Evolutionary conservation across 1,140 invertebrate species (phyloP).

Genomic region (Heliothis subflexa): DNA sequence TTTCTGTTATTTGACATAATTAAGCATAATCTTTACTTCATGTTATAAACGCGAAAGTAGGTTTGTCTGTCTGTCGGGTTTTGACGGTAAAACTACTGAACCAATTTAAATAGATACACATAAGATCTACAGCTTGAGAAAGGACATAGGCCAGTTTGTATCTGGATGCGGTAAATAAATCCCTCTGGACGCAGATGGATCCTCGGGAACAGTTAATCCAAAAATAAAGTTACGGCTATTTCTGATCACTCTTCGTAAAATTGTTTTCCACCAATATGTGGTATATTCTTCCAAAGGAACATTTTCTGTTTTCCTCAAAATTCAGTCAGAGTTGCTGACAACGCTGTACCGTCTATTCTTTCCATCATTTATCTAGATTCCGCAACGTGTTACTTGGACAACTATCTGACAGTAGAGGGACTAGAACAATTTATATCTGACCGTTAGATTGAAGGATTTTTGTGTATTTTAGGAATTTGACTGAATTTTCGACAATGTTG

Average conservation of each 20-base stretch:
- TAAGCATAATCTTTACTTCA: not conserved
- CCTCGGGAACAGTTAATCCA: too few relatives aligned
- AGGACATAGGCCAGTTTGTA: too few relatives aligned
- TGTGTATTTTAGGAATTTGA: not conserved
- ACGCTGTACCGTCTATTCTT: not conserved
- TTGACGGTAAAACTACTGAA: too few relatives aligned
- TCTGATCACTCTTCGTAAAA: too few relatives aligned
- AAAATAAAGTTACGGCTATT: too few relatives aligned
- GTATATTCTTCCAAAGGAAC: not conserved
- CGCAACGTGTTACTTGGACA: not conserved
- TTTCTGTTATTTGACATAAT: not conserved
- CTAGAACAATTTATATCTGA: conserved; percentile 7
- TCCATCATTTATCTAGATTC: conserved; percentile 26
- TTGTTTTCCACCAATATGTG: too few relatives aligned
- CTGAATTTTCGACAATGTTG: not conserved
- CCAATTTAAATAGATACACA: too few relatives aligned
- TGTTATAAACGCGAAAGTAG: too few relatives aligned
- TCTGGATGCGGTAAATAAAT: too few relatives aligned
- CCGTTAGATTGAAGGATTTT: not conserved
- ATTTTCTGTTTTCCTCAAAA: not conserved
- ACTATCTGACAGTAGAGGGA: not conserved
- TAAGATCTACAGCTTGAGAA: too few relatives aligned
- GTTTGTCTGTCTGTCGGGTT: too few relatives aligned
- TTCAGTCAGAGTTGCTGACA: not conserved
- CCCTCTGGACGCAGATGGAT: too few relatives aligned